Evolutionary conservation across 1,140 invertebrate genomes (phyloP), one percentile per base, ranked within the genome.

Genomic region (Pseudomyrmex concolor): DNA sequence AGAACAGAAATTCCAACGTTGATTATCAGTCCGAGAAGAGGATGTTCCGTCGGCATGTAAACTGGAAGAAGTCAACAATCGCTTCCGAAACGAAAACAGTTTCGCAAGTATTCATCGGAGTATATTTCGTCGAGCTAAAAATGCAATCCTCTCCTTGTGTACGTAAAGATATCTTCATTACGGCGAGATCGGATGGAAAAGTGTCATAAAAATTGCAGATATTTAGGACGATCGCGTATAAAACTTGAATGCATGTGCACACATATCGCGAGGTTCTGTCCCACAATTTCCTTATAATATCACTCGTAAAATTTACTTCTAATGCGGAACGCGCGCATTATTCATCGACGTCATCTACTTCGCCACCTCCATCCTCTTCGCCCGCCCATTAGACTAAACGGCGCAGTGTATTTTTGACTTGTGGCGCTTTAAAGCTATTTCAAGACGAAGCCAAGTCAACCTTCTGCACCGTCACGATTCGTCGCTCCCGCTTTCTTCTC

Each of bases 401-500:
- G 34, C 62, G 59, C 62, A 22, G 19, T 70, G 64, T 89, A 89
- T 89, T 89, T 89, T 86, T 84, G 85, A 86, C 88, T 82, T 70
- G 87, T 80, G 50, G 67, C 34, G 48, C 77, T 86, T 86, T 85
- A 85, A 89, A 62, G 76, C 84, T 89, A 89, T 89, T 89, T 86
- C 84, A 78, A 86, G 86, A 54, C 78, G 19, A 77, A 87, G 57
- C 86, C 62, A n/a, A 67, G 57, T 86, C 85, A 67, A 87, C 84
- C 60, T 66, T 68, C 48, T 25, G n/a, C 64, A 17, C 48, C 57
- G 22, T 34, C 34, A 59, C 43, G 60, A 77, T 76, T 50, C 62
- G 43, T 19, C 54, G 62, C 22, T 80, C 55, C 50, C 73, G 48
- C 48, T 60, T 48, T 67, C 55, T 43, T 34, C 62, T 10, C 63